A percentile compares a stretch with the other conserved stretches of the same genome.
phyloP scores from a whole-genome alignment of 2,113 vertebrate genomes.

The Pleuronectes platessa region DNA sequence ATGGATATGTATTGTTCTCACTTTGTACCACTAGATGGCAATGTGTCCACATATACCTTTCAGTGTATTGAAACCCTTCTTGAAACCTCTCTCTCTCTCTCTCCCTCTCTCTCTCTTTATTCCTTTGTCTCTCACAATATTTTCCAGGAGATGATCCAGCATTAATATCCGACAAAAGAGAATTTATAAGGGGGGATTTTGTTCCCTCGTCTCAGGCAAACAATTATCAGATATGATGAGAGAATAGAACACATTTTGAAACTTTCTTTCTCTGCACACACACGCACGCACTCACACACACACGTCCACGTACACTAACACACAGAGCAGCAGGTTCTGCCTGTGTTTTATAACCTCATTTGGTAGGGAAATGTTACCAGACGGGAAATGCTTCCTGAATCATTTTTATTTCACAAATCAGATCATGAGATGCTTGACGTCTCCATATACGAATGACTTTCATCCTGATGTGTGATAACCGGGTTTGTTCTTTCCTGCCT shows the following conservation, averaged over 20 bases:
- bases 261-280: conserved; percentile 21
- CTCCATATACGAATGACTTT: conserved; percentile 44
- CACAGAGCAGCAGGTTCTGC: conserved; percentile 20
- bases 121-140: conserved; percentile 37
- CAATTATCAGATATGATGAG: conserved; percentile 60
- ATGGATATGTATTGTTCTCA: neutral
- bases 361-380: conserved; percentile 43
- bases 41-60: conserved; percentile 61
- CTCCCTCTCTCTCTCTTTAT: neutral
- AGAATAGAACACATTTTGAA: conserved; percentile 48
- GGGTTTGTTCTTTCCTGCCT: conserved; percentile 41
- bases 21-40: conserved; percentile 77
- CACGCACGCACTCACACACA: neutral
- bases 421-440: conserved; percentile 25
- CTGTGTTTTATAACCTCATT: conserved; percentile 43
- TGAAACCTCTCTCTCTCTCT: neutral
- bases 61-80: neutral
- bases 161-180: conserved; percentile 68
- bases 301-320: neutral
- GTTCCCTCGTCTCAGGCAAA: conserved; percentile 61
- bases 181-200: conserved; percentile 61
- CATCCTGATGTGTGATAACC: conserved; percentile 33
- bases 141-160: conserved; percentile 76
- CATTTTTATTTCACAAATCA: conserved; percentile 32
- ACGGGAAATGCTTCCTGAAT: conserved; percentile 11